Evolutionary conservation across 2,113 vertebrate species (phyloP), one percentile per base, ranked within the genome.

Genomic region (Sisor rabdophorus): DNA sequence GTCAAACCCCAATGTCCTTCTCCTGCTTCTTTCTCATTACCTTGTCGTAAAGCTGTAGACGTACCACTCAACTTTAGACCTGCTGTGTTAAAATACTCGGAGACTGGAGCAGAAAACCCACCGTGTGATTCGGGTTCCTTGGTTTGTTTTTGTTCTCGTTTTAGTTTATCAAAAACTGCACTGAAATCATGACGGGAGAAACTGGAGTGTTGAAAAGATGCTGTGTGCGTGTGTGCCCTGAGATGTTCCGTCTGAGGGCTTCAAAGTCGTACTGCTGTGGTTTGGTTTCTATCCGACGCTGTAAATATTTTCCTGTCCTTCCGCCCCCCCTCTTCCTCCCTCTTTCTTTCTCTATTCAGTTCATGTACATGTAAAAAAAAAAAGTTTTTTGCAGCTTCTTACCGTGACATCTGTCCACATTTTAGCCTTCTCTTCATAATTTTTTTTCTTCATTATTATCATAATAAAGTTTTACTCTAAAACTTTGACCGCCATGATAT

Each of bases 261-360:
- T 73, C 77, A 61, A 30, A 78, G 64, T 59, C 72, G 56, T 84
- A 80, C 86, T 86, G 82, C 81, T 87, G 84, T 85, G 81, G 77
- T 84, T 79, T 73, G 32, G 40, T 44, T 4, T 44, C 40, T 44
- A 44, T 44, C 1, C 10, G 56, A 69, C 69, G 3, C 68, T 87
- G 85, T 90, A 86, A 84, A 86, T 88, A 88, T 40, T 36, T 72
- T 71, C 71, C 2, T 65, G 36, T 77, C 68, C 76, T 80, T 44
- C 40, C 40, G 4, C 40, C 40, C 40, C 10, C 40, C 9, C 4
- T 44, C 5, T 6, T 10, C 40, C 40, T 10, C 40, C 8, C 40
- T 9, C 5, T 44, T 6, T 44, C 40, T 44, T 10, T 44, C 40
- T 44, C 40, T 44, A 30, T 52, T 60, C 50, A 75, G 50, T 32